A percentile compares a stretch with the other conserved stretches of the same genome.
Evolutionary conservation across 2,113 vertebrate genomes (phyloP).

Genomic region (Ictalurus punctatus): DNA sequence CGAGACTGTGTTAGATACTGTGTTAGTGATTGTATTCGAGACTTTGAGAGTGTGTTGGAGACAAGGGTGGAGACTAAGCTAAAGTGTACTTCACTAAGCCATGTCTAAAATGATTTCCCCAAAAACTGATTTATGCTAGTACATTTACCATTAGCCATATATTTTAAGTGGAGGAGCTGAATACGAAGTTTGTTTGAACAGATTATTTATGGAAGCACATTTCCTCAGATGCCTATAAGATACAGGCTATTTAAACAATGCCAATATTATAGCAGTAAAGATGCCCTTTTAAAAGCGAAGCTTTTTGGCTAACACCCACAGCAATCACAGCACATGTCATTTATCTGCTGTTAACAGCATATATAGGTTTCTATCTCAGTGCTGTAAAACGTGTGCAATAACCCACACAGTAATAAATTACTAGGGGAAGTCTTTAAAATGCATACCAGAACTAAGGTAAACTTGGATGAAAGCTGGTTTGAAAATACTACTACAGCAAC

Average conservation of each 20-base stretch:
- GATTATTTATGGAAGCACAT: background rate
- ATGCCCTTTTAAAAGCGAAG: constrained; percentile 1
- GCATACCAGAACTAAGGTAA: constrained; percentile 4
- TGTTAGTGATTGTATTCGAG: background rate
- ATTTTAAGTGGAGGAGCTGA: background rate
- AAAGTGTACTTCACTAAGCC: background rate
- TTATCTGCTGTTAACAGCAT: constrained; percentile 27
- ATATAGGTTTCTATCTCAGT: constrained; percentile 22
- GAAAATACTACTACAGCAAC: background rate
- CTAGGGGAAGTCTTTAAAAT: constrained; percentile 12
- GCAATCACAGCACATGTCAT: constrained; percentile 32
- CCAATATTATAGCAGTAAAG: background rate
- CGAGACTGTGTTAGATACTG: background rate
- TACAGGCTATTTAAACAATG: background rate
- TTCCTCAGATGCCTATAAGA: background rate
- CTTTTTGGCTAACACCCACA: constrained; percentile 35
- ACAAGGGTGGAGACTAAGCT: background rate
- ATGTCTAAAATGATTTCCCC: background rate
- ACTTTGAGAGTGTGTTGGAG: background rate
- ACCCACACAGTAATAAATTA: constrained; percentile 29
- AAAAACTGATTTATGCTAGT: background rate
- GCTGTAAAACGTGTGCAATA: constrained; percentile 41
- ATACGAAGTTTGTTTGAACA: background rate
- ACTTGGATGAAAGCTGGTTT: background rate
- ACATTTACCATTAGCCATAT: background rate